Base-by-base conservation (phyloP, 1,140 invertebrate species). In the Cheumatopsyche charites region DNA sequence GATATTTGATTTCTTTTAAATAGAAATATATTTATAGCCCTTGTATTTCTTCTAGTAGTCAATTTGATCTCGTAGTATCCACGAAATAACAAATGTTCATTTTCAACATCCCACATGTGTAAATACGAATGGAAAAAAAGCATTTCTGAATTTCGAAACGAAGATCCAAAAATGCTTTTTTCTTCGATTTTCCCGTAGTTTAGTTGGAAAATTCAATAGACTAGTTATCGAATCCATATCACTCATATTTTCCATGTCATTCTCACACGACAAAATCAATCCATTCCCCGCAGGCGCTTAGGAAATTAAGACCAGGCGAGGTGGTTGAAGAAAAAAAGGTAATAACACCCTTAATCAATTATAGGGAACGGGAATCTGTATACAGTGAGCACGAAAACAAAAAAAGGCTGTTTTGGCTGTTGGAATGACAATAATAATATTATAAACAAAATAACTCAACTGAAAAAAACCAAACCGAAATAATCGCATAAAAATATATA, bases 251-350 rank as follows among this genome's bases (percentile, higher is more conserved):
- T 49, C 15, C 62, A 63, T 58, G 23, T 66, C 63, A 66, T 55
- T 68, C 17, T 68, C 45, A 68, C 67, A 73, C 13, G 26, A 71
- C 58, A 41, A 49, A 67, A 67, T 55, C 78, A 83, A 83, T 81
- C 80, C 81, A 74, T 83, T 84, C 83, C 74, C 80, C 80, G 82
- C 83, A 85, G 83, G 83, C 83, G 75, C 79, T 83, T 82, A 85
- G 92, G 86, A 95, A 94, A 90, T 91, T 95, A 85, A 92, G 94
- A 79, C 94, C 94, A 74, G 93, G 94, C 83, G 94, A 96, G 88
- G 91, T 95, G 84, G 81, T 93, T 82, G 93, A 95, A 86, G 93
- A 96, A 80, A 92, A 94, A 94, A 94, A 94, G 93, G 94, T 96
- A 93, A 95, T 89, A 67, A 52, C 4, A 58, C 25, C 9, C 9